These are phyloP conservation scores for Pseudoatta argentina DNA, from an alignment of 1,140 invertebrate species.

Conservation along the genomic window DNA sequence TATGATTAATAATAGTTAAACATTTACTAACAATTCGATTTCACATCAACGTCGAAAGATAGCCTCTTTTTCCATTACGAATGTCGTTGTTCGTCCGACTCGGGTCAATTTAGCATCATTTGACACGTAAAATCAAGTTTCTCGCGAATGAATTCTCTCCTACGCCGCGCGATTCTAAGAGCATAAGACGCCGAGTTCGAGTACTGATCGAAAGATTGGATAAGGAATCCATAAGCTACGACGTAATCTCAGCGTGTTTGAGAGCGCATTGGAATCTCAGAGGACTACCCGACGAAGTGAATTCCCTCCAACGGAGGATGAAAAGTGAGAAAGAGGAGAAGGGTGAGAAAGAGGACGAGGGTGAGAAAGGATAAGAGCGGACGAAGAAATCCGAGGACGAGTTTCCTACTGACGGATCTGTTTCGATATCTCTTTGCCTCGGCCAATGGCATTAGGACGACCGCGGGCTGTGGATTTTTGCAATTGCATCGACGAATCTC, in stretches of 20 bases:
- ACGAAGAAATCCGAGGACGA: conserved; percentile 53
- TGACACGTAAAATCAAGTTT: conserved; percentile 51
- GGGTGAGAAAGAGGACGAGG: neutral
- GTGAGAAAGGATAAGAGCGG: conserved; percentile 46
- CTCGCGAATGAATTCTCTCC: conserved; percentile 32
- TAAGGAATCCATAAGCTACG: conserved; percentile 82
- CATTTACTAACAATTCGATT: neutral
- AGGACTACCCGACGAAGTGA: conserved; percentile 78
- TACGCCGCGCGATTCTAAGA: conserved; percentile 35
- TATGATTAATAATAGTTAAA: neutral
- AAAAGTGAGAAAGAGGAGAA: conserved; percentile 52
- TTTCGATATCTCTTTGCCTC: conserved; percentile 53
- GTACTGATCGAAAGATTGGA: conserved; percentile 80
- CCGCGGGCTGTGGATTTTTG: conserved; percentile 56
- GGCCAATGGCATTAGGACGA: conserved; percentile 45
- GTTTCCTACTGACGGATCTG: conserved; percentile 49
- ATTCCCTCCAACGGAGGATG: conserved; percentile 71
- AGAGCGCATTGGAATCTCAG: conserved; percentile 72
- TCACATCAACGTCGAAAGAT: neutral
- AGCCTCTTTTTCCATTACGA: neutral
- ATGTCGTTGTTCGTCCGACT: conserved; percentile 10
- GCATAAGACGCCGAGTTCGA: conserved; percentile 49
- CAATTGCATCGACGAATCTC: conserved; percentile 60
- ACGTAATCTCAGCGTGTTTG: conserved; percentile 78
- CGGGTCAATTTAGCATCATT: conserved; percentile 42